Percentiles rank a stretch among this genome's conserved stretches.
Conservation (phyloP, 92 coral and sea anemone species). For the Ricordea florida region DNA sequence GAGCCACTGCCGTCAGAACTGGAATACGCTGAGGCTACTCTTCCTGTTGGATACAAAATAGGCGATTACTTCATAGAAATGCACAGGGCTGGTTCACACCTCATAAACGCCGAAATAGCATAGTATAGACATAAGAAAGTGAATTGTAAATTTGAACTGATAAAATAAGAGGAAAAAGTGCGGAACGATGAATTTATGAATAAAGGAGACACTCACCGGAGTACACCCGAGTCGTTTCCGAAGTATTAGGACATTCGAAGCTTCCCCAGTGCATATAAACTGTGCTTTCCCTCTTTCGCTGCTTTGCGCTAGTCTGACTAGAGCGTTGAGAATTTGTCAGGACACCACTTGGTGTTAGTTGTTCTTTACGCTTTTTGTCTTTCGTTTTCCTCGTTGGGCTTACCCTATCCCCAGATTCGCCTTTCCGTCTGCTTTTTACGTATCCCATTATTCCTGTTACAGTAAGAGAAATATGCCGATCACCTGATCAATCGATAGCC, state of each 20-base stretch:
- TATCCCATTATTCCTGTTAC: not conserved
- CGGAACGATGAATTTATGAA: too few relatives aligned
- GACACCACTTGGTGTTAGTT: not conserved
- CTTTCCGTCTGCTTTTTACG: constrained; percentile 8
- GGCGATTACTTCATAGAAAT: too few relatives aligned
- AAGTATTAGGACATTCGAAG: not conserved
- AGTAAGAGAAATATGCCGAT: not conserved
- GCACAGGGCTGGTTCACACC: too few relatives aligned
- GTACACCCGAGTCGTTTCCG: not conserved
- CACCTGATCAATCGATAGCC: too few relatives aligned
- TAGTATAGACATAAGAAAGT: too few relatives aligned
- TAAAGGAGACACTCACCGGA: constrained; percentile 37
- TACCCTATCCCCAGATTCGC: not conserved
- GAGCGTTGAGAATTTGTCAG: not conserved
- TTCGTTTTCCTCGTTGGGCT: not conserved
- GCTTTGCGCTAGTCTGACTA: not conserved
- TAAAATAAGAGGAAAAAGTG: too few relatives aligned
- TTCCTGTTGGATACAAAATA: not conserved
- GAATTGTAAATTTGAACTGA: too few relatives aligned
- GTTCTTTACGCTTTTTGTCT: not conserved
- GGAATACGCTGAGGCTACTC: constrained; percentile 19
- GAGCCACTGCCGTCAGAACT: constrained; percentile 34
- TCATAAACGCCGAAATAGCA: too few relatives aligned
- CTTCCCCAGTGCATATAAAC: constrained; percentile 19
- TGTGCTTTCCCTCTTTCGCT: not conserved